phyloP scores from a whole-genome alignment of 23 tunicate genomes.

The Styela plicata region DNA sequence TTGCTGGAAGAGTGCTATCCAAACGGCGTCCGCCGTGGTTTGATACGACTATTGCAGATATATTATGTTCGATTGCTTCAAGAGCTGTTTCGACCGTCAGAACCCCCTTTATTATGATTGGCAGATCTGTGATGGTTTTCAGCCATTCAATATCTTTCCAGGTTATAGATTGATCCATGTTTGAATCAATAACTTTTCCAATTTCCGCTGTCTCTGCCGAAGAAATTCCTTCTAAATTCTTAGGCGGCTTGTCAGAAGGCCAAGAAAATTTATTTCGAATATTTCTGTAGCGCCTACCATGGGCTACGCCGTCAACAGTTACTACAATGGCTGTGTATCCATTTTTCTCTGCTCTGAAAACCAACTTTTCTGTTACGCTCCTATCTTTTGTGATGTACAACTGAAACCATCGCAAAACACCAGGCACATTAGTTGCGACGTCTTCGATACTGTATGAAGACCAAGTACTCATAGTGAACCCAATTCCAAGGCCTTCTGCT shows the following conservation, averaged over 20 bases:
- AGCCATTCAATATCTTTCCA: constrained; percentile 85
- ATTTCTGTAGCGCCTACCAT: constrained; percentile 63
- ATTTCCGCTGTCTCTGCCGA: constrained; percentile 29
- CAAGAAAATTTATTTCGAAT: constrained; percentile 56
- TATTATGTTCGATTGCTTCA: constrained; percentile 44
- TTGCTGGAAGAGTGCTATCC: constrained; percentile 58
- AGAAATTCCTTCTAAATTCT: constrained; percentile 6
- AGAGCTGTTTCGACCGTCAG: constrained; percentile 56
- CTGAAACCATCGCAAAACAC: constrained; percentile 58
- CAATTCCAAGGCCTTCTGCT: constrained; percentile 35
- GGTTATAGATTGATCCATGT: constrained; percentile 45
- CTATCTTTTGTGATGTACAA: constrained; percentile 70
- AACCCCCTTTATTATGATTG: constrained; percentile 74
- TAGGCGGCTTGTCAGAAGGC: constrained; percentile 35
- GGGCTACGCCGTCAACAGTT: constrained; percentile 75
- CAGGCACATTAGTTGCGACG: constrained; percentile 28
- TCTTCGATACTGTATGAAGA: constrained; percentile 74
- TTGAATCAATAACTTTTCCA: constrained; percentile 31
- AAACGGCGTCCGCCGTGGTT: constrained; percentile 65
- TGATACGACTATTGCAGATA: constrained; percentile 60
- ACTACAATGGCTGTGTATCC: constrained; percentile 60
- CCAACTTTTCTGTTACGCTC: constrained; percentile 43
- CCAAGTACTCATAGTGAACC: constrained; percentile 72
- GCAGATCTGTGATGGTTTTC: constrained; percentile 61
- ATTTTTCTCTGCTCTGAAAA: constrained; percentile 53